A percentile compares a stretch with the other conserved stretches of the same genome.
These are phyloP conservation scores for Eulithis prunata DNA, from an alignment of 2,888 invertebrate species.

Conservation along the genomic window DNA sequence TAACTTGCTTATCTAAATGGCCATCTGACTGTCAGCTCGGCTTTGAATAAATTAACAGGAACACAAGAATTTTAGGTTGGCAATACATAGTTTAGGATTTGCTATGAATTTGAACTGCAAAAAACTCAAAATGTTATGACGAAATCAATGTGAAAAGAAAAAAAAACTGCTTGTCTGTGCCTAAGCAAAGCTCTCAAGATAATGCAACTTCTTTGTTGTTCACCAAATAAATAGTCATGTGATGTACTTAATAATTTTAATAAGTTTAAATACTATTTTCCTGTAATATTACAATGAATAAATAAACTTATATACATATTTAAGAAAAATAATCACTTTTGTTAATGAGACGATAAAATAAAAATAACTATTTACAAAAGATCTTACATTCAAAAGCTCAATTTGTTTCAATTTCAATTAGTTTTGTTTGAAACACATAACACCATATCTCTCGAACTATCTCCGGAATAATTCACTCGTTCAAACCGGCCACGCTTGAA, in stretches of 20 bases:
- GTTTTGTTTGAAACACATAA: slow-evolving; percentile 71
- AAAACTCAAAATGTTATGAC: neutral
- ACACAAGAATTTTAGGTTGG: slow-evolving; percentile 30
- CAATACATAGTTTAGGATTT: slow-evolving; percentile 5
- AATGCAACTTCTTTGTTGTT: no score
- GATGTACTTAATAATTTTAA: no score
- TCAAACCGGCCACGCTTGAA: slow-evolving; percentile 49
- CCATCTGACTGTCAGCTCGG: slow-evolving; percentile 30
- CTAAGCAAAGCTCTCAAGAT: no score
- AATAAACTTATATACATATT: neutral
- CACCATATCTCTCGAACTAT: slow-evolving; percentile 74
- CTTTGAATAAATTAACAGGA: slow-evolving; percentile 33
- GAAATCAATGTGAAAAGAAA: no score
- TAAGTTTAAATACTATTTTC: no score
- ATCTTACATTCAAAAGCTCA: slow-evolving; percentile 65
- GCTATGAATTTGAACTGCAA: neutral
- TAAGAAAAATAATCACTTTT: neutral
- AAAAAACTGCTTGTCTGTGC: no score
- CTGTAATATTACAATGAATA: neutral
- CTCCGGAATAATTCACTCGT: slow-evolving; percentile 72
- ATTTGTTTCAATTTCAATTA: slow-evolving; percentile 73
- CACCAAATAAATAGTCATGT: no score
- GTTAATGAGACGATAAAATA: neutral
- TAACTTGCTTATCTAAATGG: slow-evolving; percentile 31
- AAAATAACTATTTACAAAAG: slow-evolving; percentile 34